These are phyloP conservation scores for Speoplatyrhinus poulsoni DNA, from an alignment of 2,113 vertebrate genomes.

Conservation along the genomic window DNA sequence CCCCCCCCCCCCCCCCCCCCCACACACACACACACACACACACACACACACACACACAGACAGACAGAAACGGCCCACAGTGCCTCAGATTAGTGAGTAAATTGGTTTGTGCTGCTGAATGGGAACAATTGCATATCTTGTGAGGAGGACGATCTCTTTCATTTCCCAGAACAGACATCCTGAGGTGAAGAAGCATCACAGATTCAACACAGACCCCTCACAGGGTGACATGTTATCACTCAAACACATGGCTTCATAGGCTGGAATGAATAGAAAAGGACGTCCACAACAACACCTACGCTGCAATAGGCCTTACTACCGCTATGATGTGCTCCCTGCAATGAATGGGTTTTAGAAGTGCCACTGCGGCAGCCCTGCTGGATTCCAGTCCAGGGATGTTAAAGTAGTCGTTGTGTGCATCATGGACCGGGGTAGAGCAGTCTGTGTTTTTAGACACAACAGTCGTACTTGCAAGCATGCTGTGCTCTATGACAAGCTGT, in stretches of 20 bases:
- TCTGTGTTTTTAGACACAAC: slow-evolving; percentile 12
- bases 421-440: neutral
- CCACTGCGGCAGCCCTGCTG: neutral
- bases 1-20: neutral
- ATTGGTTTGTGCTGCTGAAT: slow-evolving; percentile 46
- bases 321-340: slow-evolving; percentile 13
- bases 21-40: neutral
- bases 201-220: slow-evolving; percentile 37
- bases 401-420: neutral
- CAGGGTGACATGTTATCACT: slow-evolving; percentile 52
- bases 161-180: slow-evolving; percentile 23
- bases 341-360: slow-evolving; percentile 1
- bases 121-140: slow-evolving; percentile 38
- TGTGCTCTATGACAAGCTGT: neutral
- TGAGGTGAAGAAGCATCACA: slow-evolving; percentile 11
- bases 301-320: slow-evolving; percentile 18
- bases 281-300: slow-evolving; percentile 35
- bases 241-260: slow-evolving; percentile 39
- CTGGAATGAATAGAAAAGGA: slow-evolving; percentile 8
- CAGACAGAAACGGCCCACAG: slow-evolving; percentile 33
- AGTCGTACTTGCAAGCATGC: neutral
- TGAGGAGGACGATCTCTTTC: slow-evolving; percentile 18
- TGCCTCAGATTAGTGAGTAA: slow-evolving; percentile 50
- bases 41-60: neutral
- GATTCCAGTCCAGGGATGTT: neutral